Percentiles rank a stretch among this genome's conserved stretches.
phyloP scores from a whole-genome alignment of 2,888 invertebrate species.

The Ctena decussata region DNA sequence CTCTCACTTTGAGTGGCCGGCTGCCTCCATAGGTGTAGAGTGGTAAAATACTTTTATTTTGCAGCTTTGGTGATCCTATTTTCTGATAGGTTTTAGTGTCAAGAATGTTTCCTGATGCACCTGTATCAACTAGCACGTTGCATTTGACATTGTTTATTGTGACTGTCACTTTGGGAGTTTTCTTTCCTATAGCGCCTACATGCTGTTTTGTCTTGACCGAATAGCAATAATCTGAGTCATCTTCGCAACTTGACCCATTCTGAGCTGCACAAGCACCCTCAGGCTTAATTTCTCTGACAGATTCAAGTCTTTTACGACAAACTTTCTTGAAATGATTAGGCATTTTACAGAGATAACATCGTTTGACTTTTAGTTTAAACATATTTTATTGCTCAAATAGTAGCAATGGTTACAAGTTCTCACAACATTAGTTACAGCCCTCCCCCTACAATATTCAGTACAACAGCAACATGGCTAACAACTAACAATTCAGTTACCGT shows the following conservation, averaged over 20 bases:
- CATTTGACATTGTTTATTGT: background rate
- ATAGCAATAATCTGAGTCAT: background rate
- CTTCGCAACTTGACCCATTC: background rate
- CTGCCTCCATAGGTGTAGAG: slow-evolving; percentile 51
- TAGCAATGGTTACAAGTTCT: no score
- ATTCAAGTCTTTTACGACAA: background rate
- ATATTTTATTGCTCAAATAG: no score
- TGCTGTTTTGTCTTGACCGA: background rate
- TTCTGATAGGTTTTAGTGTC: slow-evolving; percentile 50
- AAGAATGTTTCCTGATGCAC: slow-evolving; percentile 57
- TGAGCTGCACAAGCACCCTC: background rate
- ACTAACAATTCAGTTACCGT: no score
- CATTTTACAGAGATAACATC: slow-evolving; percentile 38
- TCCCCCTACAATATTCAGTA: no score
- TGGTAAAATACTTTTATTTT: slow-evolving; percentile 16
- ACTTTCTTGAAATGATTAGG: slow-evolving; percentile 36
- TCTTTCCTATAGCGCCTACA: background rate
- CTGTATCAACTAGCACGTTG: slow-evolving; percentile 42
- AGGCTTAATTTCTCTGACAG: background rate
- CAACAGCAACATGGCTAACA: no score
- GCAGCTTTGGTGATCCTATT: slow-evolving; percentile 31
- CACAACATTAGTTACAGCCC: no score
- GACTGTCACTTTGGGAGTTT: slow-evolving; percentile 21
- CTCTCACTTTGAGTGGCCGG: slow-evolving; percentile 18
- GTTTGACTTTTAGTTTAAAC: no score